A percentile compares a stretch with the other conserved stretches of the same genome.
Conservation (phyloP, 2,797 vertebrate genomes). For the Mormyrops attenuatus region DNA sequence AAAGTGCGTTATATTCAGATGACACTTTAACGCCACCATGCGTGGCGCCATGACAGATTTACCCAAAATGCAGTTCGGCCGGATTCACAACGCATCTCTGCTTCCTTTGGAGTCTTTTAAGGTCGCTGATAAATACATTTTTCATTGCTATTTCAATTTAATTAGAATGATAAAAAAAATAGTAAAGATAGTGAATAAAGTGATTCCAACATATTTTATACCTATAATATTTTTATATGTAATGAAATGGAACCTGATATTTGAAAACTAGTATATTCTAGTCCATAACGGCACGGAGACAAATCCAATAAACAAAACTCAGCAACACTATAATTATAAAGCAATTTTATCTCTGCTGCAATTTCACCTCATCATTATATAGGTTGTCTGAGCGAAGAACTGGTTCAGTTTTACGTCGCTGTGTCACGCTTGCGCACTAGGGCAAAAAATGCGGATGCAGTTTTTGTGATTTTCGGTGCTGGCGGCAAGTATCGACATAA, state of each 20-base stretch:
- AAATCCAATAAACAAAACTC: background rate
- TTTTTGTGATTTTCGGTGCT: background rate
- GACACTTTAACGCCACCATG: background rate
- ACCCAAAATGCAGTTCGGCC: constrained; percentile 21
- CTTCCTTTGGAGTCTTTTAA: background rate
- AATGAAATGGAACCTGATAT: constrained; percentile 6
- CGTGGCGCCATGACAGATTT: constrained; percentile 21
- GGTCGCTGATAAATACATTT: background rate
- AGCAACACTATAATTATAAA: background rate
- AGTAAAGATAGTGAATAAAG: background rate
- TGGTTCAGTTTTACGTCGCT: too few species aligned
- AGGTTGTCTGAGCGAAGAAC: background rate
- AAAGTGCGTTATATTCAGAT: background rate
- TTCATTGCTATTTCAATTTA: background rate
- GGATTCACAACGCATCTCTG: background rate
- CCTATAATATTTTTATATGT: background rate
- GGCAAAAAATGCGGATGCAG: background rate
- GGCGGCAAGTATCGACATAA: background rate
- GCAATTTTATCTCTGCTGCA: background rate
- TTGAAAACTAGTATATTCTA: background rate
- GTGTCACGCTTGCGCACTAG: background rate
- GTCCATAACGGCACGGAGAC: background rate
- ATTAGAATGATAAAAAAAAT: background rate
- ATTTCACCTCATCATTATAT: background rate
- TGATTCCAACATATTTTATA: background rate